phyloP scores from a whole-genome alignment of 2,113 vertebrate genomes.

The Crotalus tigris region DNA sequence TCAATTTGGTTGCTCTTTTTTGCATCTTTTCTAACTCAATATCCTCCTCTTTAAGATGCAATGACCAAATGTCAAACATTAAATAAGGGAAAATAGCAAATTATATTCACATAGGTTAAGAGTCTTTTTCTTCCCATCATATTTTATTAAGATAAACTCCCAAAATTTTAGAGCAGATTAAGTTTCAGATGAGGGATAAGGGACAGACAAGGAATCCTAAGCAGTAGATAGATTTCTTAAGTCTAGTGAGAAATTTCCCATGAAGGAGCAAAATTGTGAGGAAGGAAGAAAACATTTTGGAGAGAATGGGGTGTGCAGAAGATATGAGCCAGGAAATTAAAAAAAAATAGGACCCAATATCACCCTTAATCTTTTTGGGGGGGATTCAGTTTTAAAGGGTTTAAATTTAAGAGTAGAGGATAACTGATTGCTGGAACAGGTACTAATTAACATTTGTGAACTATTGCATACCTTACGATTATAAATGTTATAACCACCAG shows the following conservation, averaged over 20 bases:
- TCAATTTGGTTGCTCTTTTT: background rate
- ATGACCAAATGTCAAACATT: background rate
- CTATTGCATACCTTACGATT: background rate
- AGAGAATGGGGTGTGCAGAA: background rate
- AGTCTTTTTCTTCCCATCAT: background rate
- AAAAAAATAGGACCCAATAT: background rate
- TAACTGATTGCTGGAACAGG: background rate
- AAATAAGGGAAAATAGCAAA: background rate
- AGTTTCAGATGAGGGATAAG: background rate
- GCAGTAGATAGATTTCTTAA: background rate
- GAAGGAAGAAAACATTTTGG: background rate
- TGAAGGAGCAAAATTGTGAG: background rate
- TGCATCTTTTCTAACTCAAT: background rate
- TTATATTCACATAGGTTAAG: background rate
- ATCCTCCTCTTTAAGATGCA: background rate
- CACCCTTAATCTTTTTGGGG: background rate
- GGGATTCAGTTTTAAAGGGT: background rate
- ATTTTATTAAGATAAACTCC: background rate
- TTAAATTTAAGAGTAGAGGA: background rate
- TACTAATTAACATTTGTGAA: slow-evolving; percentile 7
- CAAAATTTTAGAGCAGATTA: background rate
- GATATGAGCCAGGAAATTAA: background rate
- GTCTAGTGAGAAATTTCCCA: background rate
- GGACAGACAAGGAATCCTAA: background rate
- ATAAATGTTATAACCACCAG: background rate